phyloP scores from a whole-genome alignment of 2,888 invertebrate species.

The Tetheella fluctuosa region DNA sequence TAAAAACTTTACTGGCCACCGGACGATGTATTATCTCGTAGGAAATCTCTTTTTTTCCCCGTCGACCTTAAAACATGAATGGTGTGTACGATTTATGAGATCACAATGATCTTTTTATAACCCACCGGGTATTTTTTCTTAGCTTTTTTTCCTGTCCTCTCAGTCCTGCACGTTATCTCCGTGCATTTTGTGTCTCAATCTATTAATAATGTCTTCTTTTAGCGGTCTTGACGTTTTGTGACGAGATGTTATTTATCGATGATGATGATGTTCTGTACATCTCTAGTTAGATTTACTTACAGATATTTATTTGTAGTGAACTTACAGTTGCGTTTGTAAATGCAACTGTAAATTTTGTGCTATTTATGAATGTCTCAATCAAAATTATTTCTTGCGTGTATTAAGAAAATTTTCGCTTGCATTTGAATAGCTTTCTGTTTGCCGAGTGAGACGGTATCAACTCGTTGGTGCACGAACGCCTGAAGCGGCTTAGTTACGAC shows the following conservation, averaged over 20 bases:
- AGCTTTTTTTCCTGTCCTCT: slow-evolving; percentile 43
- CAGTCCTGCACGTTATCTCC: slow-evolving; percentile 62
- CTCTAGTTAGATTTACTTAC: slow-evolving; percentile 38
- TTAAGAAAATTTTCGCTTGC: slow-evolving; percentile 29
- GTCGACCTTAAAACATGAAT: slow-evolving; percentile 75
- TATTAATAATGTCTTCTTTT: slow-evolving; percentile 82
- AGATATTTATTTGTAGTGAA: slow-evolving; percentile 16
- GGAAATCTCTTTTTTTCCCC: slow-evolving; percentile 76
- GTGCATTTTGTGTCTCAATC: slow-evolving; percentile 81
- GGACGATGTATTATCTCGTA: slow-evolving; percentile 76
- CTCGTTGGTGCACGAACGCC: slow-evolving; percentile 69
- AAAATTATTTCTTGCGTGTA: slow-evolving; percentile 15
- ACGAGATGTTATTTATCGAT: slow-evolving; percentile 64
- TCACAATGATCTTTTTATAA: slow-evolving; percentile 79
- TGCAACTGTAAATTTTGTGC: slow-evolving; percentile 7
- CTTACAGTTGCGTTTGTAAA: neutral
- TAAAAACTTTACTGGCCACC: slow-evolving; percentile 68
- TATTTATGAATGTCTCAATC: slow-evolving; percentile 16
- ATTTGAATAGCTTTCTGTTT: slow-evolving; percentile 58
- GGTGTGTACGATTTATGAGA: slow-evolving; percentile 81
- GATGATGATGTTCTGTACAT: slow-evolving; percentile 51
- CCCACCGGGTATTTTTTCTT: slow-evolving; percentile 54
- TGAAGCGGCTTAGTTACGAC: slow-evolving; percentile 52
- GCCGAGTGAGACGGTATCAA: slow-evolving; percentile 63
- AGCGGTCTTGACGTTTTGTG: slow-evolving; percentile 68